These are phyloP conservation scores for Tachysurus vachellii DNA, from an alignment of 2,113 vertebrate species.

Conservation along the genomic window DNA sequence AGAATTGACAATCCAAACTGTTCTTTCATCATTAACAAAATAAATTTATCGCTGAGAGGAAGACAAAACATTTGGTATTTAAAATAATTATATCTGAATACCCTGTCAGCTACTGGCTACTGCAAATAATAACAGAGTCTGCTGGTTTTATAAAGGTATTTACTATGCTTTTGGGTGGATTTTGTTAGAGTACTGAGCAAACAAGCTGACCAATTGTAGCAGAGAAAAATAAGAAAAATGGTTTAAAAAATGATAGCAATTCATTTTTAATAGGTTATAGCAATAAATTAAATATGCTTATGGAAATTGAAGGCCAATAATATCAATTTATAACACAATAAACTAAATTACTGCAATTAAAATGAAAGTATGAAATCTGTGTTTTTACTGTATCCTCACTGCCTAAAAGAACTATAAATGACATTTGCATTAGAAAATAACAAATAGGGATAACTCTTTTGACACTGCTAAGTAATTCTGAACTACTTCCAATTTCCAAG, in stretches of 20 bases:
- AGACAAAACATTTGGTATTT: not conserved
- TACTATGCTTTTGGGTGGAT: not conserved
- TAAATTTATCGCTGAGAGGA: not conserved
- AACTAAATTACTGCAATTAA: not conserved
- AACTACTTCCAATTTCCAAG: not conserved
- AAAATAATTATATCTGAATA: not conserved
- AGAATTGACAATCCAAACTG: not conserved
- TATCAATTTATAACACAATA: not conserved
- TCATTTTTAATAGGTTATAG: too few species aligned
- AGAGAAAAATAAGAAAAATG: not conserved
- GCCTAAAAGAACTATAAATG: not conserved
- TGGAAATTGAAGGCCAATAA: not conserved
- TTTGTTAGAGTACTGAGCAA: not conserved
- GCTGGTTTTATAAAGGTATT: not conserved
- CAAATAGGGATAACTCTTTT: slow-evolving; percentile 26
- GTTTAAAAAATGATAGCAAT: too few species aligned
- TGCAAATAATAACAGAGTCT: not conserved
- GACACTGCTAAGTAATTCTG: slow-evolving; percentile 15
- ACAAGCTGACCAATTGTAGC: not conserved
- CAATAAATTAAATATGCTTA: not conserved
- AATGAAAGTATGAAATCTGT: not conserved
- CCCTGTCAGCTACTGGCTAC: not conserved
- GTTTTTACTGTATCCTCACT: not conserved
- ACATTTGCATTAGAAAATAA: slow-evolving; percentile 10
- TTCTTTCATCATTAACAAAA: not conserved